A percentile compares a stretch with the other conserved stretches of the same genome.
Evolutionary conservation across 2,113 vertebrate species (phyloP).

Genomic region (Tretioscincus oriximinensis): DNA sequence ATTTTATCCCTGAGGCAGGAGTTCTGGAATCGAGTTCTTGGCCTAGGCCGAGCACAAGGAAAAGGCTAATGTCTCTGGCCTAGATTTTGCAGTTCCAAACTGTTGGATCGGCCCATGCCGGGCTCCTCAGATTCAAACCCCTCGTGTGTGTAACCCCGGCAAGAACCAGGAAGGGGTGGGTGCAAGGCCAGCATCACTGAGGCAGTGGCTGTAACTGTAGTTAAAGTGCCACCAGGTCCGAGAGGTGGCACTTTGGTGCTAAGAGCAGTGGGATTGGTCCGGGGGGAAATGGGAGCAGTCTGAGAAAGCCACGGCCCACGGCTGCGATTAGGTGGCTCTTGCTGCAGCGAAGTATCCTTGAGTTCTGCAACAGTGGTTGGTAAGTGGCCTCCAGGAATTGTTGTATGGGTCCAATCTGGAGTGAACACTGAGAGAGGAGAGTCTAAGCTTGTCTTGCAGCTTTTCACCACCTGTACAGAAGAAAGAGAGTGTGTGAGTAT

Average conservation of each 20-base stretch:
- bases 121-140: slow-evolving; percentile 77
- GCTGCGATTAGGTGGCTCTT: slow-evolving; percentile 64
- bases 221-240: slow-evolving; percentile 72
- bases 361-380: neutral
- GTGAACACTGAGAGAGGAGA: slow-evolving; percentile 8
- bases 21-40: neutral
- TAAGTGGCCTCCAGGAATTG: neutral
- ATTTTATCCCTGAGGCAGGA: slow-evolving; percentile 12
- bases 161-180: slow-evolving; percentile 86
- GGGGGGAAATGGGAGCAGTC: slow-evolving; percentile 65
- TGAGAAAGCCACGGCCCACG: slow-evolving; percentile 45
- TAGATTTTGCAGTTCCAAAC: slow-evolving; percentile 73
- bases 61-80: slow-evolving; percentile 1
- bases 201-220: slow-evolving; percentile 89
- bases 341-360: slow-evolving; percentile 64
- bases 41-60: neutral
- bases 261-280: slow-evolving; percentile 76
- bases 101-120: slow-evolving; percentile 28
- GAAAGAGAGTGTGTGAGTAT: neutral
- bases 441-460: slow-evolving; percentile 66
- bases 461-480: slow-evolving; percentile 80
- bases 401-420: neutral
- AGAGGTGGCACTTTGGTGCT: slow-evolving; percentile 62
- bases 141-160: slow-evolving; percentile 82
- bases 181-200: slow-evolving; percentile 93